Conservation (phyloP, 1,140 invertebrate species). For the Megalonaias nervosa region DNA sequence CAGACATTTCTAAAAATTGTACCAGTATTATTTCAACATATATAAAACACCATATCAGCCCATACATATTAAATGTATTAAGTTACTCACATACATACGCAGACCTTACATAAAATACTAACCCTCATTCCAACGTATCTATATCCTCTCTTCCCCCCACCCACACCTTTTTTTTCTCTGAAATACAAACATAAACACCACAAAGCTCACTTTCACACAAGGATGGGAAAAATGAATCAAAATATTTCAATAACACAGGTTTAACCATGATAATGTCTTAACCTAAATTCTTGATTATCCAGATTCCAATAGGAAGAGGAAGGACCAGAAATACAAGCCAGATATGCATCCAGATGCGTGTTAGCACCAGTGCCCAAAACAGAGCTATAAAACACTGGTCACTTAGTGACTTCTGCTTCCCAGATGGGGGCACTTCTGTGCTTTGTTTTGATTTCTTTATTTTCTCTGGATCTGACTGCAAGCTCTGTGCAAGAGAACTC, state of each 20-base stretch:
- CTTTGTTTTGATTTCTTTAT: not conserved
- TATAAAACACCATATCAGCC: too few relatives aligned
- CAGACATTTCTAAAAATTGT: too few relatives aligned
- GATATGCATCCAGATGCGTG: slow-evolving; percentile 81
- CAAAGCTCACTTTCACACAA: slow-evolving; percentile 59
- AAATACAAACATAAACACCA: slow-evolving; percentile 31
- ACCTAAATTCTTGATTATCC: slow-evolving; percentile 77
- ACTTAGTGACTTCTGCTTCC: slow-evolving; percentile 63
- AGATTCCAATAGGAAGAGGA: slow-evolving; percentile 79
- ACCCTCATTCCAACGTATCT: too few relatives aligned
- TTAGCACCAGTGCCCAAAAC: slow-evolving; percentile 79
- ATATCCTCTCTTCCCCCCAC: too few relatives aligned
- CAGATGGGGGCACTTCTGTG: slow-evolving; percentile 8
- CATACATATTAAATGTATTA: too few relatives aligned
- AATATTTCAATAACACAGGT: not conserved
- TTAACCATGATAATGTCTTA: slow-evolving; percentile 17
- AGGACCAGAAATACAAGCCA: slow-evolving; percentile 79
- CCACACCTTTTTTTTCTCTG: too few relatives aligned
- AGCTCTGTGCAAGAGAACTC: not conserved
- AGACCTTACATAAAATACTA: too few relatives aligned
- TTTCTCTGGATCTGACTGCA: not conserved
- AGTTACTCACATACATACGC: too few relatives aligned
- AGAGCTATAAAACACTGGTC: slow-evolving; percentile 80
- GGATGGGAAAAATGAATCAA: slow-evolving; percentile 42
- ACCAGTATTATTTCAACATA: too few relatives aligned